Percentiles rank a stretch among this genome's conserved stretches.
These are phyloP conservation scores for Gymnocypris eckloni DNA, from an alignment of 2,797 vertebrate species.

Conservation along the genomic window DNA sequence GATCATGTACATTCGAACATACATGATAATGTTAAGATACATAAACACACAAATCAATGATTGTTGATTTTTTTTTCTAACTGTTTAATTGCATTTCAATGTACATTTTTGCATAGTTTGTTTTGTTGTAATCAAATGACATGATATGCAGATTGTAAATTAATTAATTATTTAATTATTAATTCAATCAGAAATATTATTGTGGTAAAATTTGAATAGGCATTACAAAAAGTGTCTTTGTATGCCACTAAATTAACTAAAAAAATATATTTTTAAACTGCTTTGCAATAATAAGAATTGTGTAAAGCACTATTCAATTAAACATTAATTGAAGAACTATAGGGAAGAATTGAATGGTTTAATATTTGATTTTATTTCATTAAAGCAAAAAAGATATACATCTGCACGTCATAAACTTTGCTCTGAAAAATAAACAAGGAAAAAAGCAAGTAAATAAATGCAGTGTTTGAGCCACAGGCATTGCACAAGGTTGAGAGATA, in stretches of 20 bases:
- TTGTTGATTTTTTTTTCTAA: no score
- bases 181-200: background rate
- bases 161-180: background rate
- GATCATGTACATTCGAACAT: background rate
- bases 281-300: no score
- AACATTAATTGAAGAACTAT: background rate
- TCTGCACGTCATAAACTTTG: background rate
- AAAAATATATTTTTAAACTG: background rate
- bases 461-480: background rate
- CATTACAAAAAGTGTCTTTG: background rate
- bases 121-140: background rate
- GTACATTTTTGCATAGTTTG: background rate
- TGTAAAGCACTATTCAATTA: background rate
- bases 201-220: background rate
- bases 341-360: background rate
- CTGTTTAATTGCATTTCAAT: background rate
- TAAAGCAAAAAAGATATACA: background rate
- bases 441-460: background rate
- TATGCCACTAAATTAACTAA: background rate
- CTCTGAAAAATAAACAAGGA: background rate
- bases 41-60: background rate
- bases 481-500: slow-evolving; percentile 19
- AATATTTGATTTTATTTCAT: background rate
- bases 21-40: background rate
- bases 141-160: background rate